Evolutionary conservation across 2,113 vertebrate species (phyloP).

Genomic region (Alces alces): DNA sequence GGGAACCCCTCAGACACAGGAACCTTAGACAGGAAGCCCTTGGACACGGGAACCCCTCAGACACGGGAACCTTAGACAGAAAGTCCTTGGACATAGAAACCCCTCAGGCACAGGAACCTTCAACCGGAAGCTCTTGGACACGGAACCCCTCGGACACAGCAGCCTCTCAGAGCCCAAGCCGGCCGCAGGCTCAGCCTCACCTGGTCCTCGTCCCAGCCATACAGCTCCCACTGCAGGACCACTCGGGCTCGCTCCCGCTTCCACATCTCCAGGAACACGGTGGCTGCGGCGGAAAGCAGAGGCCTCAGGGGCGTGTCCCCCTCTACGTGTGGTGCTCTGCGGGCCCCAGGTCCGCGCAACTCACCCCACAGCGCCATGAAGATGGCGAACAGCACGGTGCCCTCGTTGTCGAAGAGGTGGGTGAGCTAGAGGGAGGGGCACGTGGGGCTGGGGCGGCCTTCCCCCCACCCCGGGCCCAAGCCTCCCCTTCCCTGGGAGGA

Average conservation of each 20-base stretch:
- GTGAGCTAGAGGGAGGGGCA: slow-evolving; percentile 82
- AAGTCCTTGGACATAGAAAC: too few species aligned
- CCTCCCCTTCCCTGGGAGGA: background rate
- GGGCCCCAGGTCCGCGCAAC: slow-evolving; percentile 7
- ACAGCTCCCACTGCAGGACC: slow-evolving; percentile 87
- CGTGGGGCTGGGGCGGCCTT: background rate
- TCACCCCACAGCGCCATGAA: slow-evolving; percentile 97
- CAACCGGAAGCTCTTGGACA: background rate
- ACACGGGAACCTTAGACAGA: too few species aligned
- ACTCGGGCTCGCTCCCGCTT: slow-evolving; percentile 85
- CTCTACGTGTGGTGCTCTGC: background rate
- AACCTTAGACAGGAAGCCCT: background rate
- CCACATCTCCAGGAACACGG: slow-evolving; percentile 94
- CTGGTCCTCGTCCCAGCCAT: slow-evolving; percentile 92
- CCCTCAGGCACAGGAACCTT: background rate
- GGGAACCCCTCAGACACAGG: background rate
- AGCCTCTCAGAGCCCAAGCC: background rate
- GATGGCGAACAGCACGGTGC: slow-evolving; percentile 92
- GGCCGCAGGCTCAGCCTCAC: slow-evolving; percentile 68
- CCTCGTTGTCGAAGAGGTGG: slow-evolving; percentile 93
- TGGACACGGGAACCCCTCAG: too few species aligned
- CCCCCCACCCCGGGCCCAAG: background rate
- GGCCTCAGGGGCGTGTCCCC: rapidly evolving
- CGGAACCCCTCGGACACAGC: background rate
- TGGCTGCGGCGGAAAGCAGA: slow-evolving; percentile 79